Conservation (phyloP, 2,888 invertebrate species). For the Andrena marginata region DNA sequence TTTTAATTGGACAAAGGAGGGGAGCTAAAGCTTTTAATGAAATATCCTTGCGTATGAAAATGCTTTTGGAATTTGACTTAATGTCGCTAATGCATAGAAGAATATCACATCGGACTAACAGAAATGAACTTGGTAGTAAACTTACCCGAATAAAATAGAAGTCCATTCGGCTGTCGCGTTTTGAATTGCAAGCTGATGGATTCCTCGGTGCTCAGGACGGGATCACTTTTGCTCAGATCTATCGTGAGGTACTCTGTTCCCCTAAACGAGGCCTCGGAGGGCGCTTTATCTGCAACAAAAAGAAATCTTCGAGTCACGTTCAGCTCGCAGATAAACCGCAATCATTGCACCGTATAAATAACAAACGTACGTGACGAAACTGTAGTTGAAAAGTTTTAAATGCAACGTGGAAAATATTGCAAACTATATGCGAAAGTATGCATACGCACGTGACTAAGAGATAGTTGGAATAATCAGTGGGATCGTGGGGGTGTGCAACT, state of each 20-base stretch:
- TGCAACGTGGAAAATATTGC: not conserved
- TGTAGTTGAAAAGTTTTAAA: not conserved
- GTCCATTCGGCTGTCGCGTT: slow-evolving; percentile 95
- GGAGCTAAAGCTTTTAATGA: too few species aligned
- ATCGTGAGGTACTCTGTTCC: slow-evolving; percentile 97
- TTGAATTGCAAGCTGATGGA: slow-evolving; percentile 96
- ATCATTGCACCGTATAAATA: not conserved
- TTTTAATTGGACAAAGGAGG: too few species aligned
- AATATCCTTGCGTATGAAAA: not conserved
- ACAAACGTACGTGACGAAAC: slow-evolving; percentile 29
- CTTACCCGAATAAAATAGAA: slow-evolving; percentile 96
- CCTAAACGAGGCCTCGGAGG: slow-evolving; percentile 96
- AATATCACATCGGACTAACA: not conserved
- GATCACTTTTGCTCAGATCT: slow-evolving; percentile 94
- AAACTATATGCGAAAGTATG: not conserved
- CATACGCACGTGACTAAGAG: slow-evolving; percentile 11
- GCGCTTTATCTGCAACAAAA: slow-evolving; percentile 93
- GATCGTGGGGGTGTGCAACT: not conserved
- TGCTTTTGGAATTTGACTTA: not conserved
- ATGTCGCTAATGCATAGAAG: slow-evolving; percentile 13
- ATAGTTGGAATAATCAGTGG: slow-evolving; percentile 1
- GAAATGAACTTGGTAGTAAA: slow-evolving; percentile 7
- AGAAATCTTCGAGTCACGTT: slow-evolving; percentile 1
- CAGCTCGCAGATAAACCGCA: not conserved
- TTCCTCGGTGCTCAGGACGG: slow-evolving; percentile 96